Conservation (phyloP, 1,140 invertebrate species). For the Planococcus citri region DNA sequence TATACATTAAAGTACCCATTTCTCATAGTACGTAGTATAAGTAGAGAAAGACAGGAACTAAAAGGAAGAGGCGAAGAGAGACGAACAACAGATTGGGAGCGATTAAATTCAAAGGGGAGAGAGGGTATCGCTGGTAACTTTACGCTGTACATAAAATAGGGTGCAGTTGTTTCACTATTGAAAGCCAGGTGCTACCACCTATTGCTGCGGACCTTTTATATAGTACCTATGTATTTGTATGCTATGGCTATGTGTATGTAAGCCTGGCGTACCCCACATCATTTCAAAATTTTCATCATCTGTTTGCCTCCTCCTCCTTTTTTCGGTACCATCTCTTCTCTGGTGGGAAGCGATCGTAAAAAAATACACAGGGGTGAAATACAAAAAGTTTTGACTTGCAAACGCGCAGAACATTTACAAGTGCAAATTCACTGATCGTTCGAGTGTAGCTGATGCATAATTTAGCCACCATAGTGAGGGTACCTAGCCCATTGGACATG, state of each 20-base stretch:
- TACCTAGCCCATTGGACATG: not conserved
- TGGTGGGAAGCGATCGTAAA: not conserved
- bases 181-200: constrained; percentile 13
- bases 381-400: not conserved
- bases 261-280: not conserved
- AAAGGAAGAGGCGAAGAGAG: constrained; percentile 4
- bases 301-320: not conserved
- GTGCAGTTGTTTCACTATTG: constrained; percentile 17
- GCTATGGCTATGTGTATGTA: too few relatives aligned
- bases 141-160: constrained; percentile 5
- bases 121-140: not conserved
- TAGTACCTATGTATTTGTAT: too few relatives aligned
- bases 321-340: not conserved
- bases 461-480: not conserved
- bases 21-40: too few relatives aligned
- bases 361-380: not conserved
- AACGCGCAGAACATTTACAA: not conserved
- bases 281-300: not conserved
- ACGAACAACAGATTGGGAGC: constrained; percentile 4
- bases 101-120: not conserved
- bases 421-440: not conserved
- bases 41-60: constrained; percentile 17
- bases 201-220: not conserved
- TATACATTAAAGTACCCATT: constrained; percentile 14
- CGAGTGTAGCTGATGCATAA: not conserved